A percentile compares a stretch with the other conserved stretches of the same genome.
Evolutionary conservation across 2,888 invertebrate species (phyloP).

Genomic region (Eudemis profundana): DNA sequence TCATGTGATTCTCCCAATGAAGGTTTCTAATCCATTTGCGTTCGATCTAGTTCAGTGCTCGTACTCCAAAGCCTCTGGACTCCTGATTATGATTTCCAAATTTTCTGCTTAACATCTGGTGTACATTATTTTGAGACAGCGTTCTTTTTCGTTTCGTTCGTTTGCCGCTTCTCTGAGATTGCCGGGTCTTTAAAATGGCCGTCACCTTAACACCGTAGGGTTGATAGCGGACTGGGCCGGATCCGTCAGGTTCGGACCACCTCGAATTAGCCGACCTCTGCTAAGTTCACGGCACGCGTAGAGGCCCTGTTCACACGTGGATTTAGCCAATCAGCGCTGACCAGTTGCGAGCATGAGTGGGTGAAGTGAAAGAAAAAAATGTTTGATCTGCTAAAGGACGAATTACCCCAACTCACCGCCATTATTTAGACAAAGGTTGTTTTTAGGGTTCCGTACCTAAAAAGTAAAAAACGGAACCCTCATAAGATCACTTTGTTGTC

Average conservation of each 20-base stretch:
- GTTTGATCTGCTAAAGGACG: no score
- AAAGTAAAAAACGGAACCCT: no score
- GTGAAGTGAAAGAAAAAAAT: neutral
- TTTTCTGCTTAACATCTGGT: neutral
- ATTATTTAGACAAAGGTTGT: no score
- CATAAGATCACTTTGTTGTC: no score
- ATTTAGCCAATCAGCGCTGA: neutral
- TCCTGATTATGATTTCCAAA: no score
- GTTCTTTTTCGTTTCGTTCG: no score
- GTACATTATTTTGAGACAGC: neutral
- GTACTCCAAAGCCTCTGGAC: no score
- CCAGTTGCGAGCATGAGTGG: neutral
- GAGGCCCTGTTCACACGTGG: neutral
- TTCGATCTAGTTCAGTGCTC: no score
- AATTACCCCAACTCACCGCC: no score
- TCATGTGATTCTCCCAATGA: neutral
- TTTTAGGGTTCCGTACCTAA: no score
- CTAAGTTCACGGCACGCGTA: conserved; percentile 12
- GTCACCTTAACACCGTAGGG: conserved; percentile 9
- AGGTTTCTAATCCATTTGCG: no score
- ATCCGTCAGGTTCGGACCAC: conserved; percentile 6
- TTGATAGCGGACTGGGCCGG: conserved; percentile 3
- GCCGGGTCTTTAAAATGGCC: neutral
- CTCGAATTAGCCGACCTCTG: conserved; percentile 2
- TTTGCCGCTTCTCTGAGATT: neutral